These are phyloP conservation scores for Nemoura dubitans DNA, from an alignment of 2,888 invertebrate species.

Conservation along the genomic window DNA sequence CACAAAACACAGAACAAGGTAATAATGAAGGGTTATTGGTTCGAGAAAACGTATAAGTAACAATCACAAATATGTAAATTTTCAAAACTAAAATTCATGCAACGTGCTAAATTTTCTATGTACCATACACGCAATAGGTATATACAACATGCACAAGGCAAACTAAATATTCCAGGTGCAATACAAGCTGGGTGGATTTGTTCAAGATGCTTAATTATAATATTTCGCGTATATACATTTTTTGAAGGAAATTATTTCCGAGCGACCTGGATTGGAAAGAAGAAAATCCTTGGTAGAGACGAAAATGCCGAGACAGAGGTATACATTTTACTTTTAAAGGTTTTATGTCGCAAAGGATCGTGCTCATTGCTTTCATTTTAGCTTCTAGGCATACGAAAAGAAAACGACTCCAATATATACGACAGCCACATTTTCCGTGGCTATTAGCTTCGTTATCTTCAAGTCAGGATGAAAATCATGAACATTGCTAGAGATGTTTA, in stretches of 20 bases:
- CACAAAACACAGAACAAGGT: background rate
- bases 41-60: background rate
- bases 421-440: background rate
- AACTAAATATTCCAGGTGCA: background rate
- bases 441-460: background rate
- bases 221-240: too few relatives aligned
- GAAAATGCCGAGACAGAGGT: too few relatives aligned
- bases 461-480: background rate
- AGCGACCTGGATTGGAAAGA: too few relatives aligned
- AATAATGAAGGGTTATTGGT: background rate
- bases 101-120: background rate
- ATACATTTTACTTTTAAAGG: too few relatives aligned
- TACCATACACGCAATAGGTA: background rate
- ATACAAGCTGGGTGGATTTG: background rate
- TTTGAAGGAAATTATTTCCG: too few relatives aligned
- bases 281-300: too few relatives aligned
- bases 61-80: background rate
- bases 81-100: background rate
- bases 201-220: background rate
- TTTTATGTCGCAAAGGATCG: background rate
- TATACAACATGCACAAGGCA: background rate
- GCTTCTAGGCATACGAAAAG: background rate
- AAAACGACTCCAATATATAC: background rate
- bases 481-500: background rate
- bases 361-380: background rate